Evolutionary conservation across 2,113 vertebrate genomes (phyloP), one percentile per base, ranked within the genome.

Genomic region (Calonectris borealis): DNA sequence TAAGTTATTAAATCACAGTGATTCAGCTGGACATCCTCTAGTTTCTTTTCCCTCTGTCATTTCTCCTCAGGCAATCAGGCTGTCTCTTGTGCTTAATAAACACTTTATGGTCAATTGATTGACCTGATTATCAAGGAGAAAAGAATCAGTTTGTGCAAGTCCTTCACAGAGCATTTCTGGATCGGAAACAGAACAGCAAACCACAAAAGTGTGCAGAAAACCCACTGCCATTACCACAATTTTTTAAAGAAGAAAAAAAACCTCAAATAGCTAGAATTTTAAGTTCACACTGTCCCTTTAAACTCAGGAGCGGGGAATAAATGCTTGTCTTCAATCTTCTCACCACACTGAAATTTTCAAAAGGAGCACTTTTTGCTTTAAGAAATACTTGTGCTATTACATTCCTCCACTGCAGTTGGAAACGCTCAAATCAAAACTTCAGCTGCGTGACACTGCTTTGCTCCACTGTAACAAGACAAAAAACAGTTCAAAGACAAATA

Each of bases 61-160:
- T 88, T 49, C 86, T 96, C 83, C 88, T 64, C 26, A 31, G 86
- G 91, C 95, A 57, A n/a, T 48, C 64, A 34, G 60, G n/a, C 64
- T 91, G 61, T 87, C 86, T 89, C 86, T 86, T 87, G 52, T 48
- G 32, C 57, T 86, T 87, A 94, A 27, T 78, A 88, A 88, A 89
- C 3, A 0, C 83, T 82, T 71, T 34, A 87, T 27, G 42, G 93
- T 58, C 83, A 78, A 92, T 48, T 82, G 93, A 94, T 89, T 68
- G 91, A 84, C 84, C 91, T 44, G 64, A 75, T 86, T 82, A 93
- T 70, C 83, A 84, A 81, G 65, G 77, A 94, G 94, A 81, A 71
- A 68, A 90, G 32, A 91, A 81, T 61, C 34, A 40, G 57, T 86
- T 78, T 24, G 26, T 66, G 2, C 57, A 79, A 86, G 65, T 88